Base-by-base conservation (phyloP, 2,113 vertebrate genomes). In the Cepphus grylle region DNA sequence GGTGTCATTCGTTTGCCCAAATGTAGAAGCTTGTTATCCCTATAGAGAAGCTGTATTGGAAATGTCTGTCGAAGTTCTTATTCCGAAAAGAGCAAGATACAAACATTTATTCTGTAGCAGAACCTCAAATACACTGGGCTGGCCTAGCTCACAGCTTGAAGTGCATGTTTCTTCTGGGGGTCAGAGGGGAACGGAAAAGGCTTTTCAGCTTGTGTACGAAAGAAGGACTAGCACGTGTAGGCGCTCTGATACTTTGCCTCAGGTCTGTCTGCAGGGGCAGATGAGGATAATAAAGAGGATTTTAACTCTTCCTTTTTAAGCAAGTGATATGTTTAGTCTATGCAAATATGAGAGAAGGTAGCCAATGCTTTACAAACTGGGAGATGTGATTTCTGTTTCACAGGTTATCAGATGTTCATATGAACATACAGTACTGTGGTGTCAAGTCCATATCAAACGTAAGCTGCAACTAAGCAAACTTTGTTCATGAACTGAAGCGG, bases 111-210 rank as follows among this genome's bases (percentile, higher is more conserved):
- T 99, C 98, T 99, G 99, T 99, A 99, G 99, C 99, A 99, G 99
- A 99, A 99, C 98, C 99, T 99, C 99, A 99, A 99, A 98, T 97
- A 98, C 97, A 98, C 97, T 98, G 98, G 98, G 98, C 97, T 98
- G 98, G 98, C 99, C 99, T 98, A 99, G 98, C 98, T 99, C 98
- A 98, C 98, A 98, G 99, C 98, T 99, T 99, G 98, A 99, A 97
- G 97, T 99, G 99, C 98, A 99, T 99, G 99, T 98, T 98, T 98
- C 98, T 98, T 97, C 88, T 94, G 97, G 97, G 97, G 88, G 78
- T 70, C 81, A 87, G 92, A 87, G 84, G 94, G 92, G 86, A 95
- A 82, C 22, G 61, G 88, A 95, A 95, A 93, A 94, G 87, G 61
- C 80, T 89, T 97, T 95, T 78, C 92, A 70, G 93, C 91, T 93